A percentile compares a stretch with the other conserved stretches of the same genome.
These are phyloP conservation scores for Abrostola tripartita DNA, from an alignment of 2,888 invertebrate genomes.

Conservation along the genomic window DNA sequence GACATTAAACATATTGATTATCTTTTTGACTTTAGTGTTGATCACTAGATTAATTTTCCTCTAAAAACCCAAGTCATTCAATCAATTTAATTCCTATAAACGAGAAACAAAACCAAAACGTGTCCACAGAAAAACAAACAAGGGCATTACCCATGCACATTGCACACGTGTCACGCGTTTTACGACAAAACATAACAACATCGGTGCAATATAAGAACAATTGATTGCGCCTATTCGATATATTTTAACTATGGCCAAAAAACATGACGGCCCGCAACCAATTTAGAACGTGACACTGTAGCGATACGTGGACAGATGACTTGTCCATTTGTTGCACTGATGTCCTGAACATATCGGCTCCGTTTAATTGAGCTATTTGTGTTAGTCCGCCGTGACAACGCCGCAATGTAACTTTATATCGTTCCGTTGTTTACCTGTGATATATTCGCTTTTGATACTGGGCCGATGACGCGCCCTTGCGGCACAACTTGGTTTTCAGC, in stretches of 20 bases:
- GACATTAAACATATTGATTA: too few relatives aligned
- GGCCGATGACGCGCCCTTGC: constrained; percentile 20
- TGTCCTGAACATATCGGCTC: constrained; percentile 69
- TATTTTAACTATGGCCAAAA: constrained; percentile 66
- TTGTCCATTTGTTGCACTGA: constrained; percentile 63
- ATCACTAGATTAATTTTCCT: too few relatives aligned
- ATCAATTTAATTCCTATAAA: neutral
- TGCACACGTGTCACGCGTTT: constrained; percentile 4
- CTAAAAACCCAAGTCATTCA: neutral
- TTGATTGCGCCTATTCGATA: constrained; percentile 63
- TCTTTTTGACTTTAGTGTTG: too few relatives aligned
- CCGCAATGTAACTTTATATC: constrained; percentile 73
- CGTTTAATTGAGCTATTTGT: constrained; percentile 86
- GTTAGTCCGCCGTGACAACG: constrained; percentile 74
- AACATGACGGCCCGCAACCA: constrained; percentile 71
- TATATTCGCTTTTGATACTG: constrained; percentile 21
- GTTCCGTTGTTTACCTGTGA: constrained; percentile 60
- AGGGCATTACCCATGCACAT: constrained; percentile 1
- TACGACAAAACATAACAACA: constrained; percentile 12
- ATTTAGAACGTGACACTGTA: constrained; percentile 79
- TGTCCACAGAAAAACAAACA: neutral
- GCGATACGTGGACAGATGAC: constrained; percentile 73
- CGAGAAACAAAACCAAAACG: neutral
- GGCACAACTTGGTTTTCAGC: constrained; percentile 4
- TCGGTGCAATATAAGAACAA: constrained; percentile 59